Percentiles rank a stretch among this genome's conserved stretches.
phyloP scores from a whole-genome alignment of 2,888 invertebrate species.

The Formica aserva region DNA sequence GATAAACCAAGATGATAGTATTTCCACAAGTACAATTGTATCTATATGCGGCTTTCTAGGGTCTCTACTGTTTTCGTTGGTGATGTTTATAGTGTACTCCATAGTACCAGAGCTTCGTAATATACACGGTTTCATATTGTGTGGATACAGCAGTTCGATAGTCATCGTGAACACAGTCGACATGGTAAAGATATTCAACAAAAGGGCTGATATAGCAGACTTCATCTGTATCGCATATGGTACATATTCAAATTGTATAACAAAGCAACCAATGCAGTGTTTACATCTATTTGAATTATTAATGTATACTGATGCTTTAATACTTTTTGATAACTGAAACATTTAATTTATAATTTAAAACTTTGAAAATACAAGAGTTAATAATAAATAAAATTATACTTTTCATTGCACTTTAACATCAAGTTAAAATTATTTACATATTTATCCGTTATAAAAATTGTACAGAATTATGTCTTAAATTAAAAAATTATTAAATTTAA shows the following conservation, averaged over 20 bases:
- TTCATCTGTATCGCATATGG: constrained; percentile 71
- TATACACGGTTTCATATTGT: constrained; percentile 82
- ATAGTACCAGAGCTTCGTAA: constrained; percentile 81
- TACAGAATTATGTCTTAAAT: neutral
- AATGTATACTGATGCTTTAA: neutral
- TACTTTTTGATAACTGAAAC: neutral
- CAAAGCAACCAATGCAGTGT: neutral
- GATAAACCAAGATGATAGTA: no score
- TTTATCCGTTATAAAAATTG: neutral
- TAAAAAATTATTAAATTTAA: neutral
- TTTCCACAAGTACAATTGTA: no score
- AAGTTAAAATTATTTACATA: neutral
- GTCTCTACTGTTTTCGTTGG: constrained; percentile 80
- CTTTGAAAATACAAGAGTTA: no score
- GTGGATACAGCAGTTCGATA: constrained; percentile 78
- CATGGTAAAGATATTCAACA: constrained; percentile 61
- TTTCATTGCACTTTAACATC: neutral
- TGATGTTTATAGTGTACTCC: constrained; percentile 81
- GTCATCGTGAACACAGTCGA: constrained; percentile 73
- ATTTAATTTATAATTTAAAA: no score
- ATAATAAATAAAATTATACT: neutral
- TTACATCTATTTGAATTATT: neutral
- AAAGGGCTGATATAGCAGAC: constrained; percentile 54
- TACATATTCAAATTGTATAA: constrained; percentile 54
- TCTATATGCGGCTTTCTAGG: constrained; percentile 73